A percentile compares a stretch with the other conserved stretches of the same genome.
phyloP scores from a whole-genome alignment of 2,113 vertebrate species.

The Vimba vimba region DNA sequence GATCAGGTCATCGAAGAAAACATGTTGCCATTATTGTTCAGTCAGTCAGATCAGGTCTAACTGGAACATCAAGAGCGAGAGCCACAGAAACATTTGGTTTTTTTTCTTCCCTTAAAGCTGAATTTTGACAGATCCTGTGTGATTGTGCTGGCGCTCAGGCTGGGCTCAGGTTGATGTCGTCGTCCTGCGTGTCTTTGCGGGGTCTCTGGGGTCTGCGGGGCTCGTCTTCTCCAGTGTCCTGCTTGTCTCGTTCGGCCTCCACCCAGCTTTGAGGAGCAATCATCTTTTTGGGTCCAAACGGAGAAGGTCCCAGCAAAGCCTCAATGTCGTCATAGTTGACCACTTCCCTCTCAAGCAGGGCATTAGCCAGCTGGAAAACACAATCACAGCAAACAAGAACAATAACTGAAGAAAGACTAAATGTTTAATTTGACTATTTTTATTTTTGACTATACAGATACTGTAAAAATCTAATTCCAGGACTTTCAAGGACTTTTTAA shows the following conservation, averaged over 20 bases:
- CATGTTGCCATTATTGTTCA: not conserved
- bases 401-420: not conserved
- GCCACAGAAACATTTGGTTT: not conserved
- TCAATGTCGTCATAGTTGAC: conserved; percentile 96
- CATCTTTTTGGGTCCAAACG: conserved; percentile 91
- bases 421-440: not conserved
- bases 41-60: not conserved
- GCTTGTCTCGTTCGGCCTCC: conserved; percentile 87
- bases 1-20: not conserved
- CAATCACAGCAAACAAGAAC: not conserved
- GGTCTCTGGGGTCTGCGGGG: conserved; percentile 65
- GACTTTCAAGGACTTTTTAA: too few relatives aligned
- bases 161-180: conserved; percentile 72
- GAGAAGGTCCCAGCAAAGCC: conserved; percentile 87
- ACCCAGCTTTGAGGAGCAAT: conserved; percentile 93
- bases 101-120: not conserved
- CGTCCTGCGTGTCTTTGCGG: conserved; percentile 70
- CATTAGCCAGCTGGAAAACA: conserved; percentile 82
- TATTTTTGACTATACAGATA: not conserved
- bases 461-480: too few relatives aligned
- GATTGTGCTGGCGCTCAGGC: conserved; percentile 58
- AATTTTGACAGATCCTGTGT: not conserved
- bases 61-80: not conserved
- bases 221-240: conserved; percentile 85
- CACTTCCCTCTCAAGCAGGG: conserved; percentile 92